phyloP scores from a whole-genome alignment of 2,888 invertebrate species.

The Rhopalosiphum nymphaeae region DNA sequence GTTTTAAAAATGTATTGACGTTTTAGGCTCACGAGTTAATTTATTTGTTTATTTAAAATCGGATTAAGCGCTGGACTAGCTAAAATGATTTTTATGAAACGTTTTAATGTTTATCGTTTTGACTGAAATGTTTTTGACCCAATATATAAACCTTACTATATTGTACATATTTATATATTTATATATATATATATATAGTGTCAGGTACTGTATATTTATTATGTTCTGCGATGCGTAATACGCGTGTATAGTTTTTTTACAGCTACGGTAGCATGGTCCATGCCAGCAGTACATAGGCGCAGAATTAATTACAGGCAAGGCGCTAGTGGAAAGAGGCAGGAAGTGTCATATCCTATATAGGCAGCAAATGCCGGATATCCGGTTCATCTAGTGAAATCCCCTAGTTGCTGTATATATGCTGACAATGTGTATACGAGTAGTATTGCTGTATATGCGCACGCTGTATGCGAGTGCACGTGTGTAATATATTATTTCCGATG shows the following conservation, averaged over 20 bases:
- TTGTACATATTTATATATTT: background rate
- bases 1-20: background rate
- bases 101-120: background rate
- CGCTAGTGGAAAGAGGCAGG: conserved; percentile 62
- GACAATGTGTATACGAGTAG: conserved; percentile 35
- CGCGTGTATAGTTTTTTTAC: conserved; percentile 1
- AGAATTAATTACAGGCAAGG: conserved; percentile 64
- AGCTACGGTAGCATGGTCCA: conserved; percentile 46
- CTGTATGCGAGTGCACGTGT: background rate
- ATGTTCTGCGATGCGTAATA: conserved; percentile 61
- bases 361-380: conserved; percentile 64
- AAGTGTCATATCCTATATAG: conserved; percentile 62
- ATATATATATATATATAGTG: background rate
- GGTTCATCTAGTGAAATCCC: conserved; percentile 62
- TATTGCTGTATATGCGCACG: background rate
- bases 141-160: background rate
- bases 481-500: conserved; percentile 24
- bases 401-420: conserved; percentile 21
- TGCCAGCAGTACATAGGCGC: conserved; percentile 33
- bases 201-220: conserved; percentile 21
- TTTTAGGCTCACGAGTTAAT: background rate
- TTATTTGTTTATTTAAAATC: background rate
- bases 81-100: background rate
- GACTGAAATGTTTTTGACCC: conserved; percentile 23
- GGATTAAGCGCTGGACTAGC: background rate